Percentiles rank a stretch among this genome's conserved stretches.
Evolutionary conservation across 2,888 invertebrate genomes (phyloP).

Genomic region (Meteorus colon): DNA sequence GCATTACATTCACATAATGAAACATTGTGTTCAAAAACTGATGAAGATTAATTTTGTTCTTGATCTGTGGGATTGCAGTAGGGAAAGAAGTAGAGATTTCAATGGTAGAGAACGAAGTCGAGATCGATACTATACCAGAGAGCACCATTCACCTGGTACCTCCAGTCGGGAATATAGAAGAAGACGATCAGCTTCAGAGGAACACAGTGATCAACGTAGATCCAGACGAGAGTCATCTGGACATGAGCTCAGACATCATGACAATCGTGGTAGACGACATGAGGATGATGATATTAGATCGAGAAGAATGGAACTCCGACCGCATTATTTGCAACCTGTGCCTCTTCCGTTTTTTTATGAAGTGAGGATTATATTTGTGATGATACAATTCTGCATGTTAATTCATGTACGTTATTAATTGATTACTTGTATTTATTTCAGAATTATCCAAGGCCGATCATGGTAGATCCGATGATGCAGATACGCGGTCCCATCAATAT

Average conservation of each 20-base stretch:
- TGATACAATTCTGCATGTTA: neutral
- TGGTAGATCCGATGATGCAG: conserved; percentile 57
- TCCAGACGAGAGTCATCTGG: conserved; percentile 40
- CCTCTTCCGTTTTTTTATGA: conserved; percentile 59
- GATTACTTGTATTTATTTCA: neutral
- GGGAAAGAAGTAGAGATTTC: neutral
- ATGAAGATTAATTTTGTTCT: neutral
- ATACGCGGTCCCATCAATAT: conserved; percentile 55
- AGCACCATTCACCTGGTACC: conserved; percentile 15
- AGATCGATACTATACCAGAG: neutral
- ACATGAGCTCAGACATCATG: conserved; percentile 50
- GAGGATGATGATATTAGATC: conserved; percentile 51
- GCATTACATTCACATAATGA: neutral
- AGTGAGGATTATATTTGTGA: conserved; percentile 46
- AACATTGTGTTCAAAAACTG: too few relatives aligned
- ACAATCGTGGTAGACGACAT: conserved; percentile 49
- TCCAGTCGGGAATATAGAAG: neutral
- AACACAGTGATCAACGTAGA: conserved; percentile 16
- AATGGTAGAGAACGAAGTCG: neutral
- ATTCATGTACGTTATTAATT: too few relatives aligned
- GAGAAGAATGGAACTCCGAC: conserved; percentile 38
- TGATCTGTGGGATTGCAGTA: neutral
- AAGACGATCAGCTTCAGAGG: conserved; percentile 8
- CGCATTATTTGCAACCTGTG: conserved; percentile 54
- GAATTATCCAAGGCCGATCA: conserved; percentile 57